Evolutionary conservation across 2,797 vertebrate species (phyloP).

Genomic region (Gila robusta): DNA sequence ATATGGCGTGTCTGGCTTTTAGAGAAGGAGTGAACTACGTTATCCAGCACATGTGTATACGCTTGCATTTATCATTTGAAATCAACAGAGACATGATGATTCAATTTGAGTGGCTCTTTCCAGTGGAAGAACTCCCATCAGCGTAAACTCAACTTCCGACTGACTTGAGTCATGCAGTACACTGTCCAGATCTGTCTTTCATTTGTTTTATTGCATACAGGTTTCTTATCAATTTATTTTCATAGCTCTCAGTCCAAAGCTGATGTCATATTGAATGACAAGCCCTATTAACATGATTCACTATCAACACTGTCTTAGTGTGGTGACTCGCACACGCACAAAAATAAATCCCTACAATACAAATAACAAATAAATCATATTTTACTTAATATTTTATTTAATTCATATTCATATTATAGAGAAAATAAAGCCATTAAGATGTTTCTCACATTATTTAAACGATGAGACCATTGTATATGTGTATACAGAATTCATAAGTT

Average conservation of each 20-base stretch:
- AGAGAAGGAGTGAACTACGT: background rate
- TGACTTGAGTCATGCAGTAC: background rate
- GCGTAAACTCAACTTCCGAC: slow-evolving; percentile 23
- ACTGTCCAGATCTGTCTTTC: background rate
- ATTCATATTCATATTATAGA: background rate
- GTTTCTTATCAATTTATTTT: background rate
- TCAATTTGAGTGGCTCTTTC: slow-evolving; percentile 25
- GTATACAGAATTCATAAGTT: background rate
- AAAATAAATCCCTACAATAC: background rate
- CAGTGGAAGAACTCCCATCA: slow-evolving; percentile 8
- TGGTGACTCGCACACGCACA: background rate
- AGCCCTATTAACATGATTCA: background rate
- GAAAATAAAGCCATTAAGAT: background rate
- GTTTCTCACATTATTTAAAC: background rate
- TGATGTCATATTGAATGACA: background rate
- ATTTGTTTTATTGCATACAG: background rate
- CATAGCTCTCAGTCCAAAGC: background rate
- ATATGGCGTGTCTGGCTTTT: slow-evolving; percentile 38
- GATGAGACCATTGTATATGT: background rate
- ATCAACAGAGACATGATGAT: slow-evolving; percentile 45
- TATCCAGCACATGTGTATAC: slow-evolving; percentile 35
- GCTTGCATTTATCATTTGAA: slow-evolving; percentile 46
- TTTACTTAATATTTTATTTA: background rate
- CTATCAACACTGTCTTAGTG: background rate
- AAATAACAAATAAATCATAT: no score